Conservation (phyloP, 2,113 vertebrate genomes). For the Caloenas nicobarica region DNA sequence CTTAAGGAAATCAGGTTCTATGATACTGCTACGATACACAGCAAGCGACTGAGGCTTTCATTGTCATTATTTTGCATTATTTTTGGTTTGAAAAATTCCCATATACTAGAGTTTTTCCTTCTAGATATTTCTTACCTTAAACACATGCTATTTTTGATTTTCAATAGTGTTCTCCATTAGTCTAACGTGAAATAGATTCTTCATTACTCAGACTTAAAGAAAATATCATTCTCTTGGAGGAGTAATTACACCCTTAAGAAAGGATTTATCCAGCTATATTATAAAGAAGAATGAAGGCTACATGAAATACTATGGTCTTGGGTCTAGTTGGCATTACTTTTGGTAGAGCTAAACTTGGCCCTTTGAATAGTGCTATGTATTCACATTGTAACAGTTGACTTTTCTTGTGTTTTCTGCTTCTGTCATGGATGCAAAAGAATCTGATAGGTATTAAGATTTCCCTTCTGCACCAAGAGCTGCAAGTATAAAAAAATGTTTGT, state of each 20-base stretch:
- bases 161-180: not conserved
- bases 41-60: rapidly evolving
- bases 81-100: not conserved
- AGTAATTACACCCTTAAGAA: not conserved
- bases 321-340: not conserved
- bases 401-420: not conserved
- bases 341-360: not conserved
- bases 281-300: not conserved
- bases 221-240: not conserved
- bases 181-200: not conserved
- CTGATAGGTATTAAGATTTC: not conserved
- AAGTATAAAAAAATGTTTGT: rapidly evolving
- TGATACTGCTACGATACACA: not conserved
- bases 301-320: not conserved
- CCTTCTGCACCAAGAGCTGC: not conserved
- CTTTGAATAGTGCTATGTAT: not conserved
- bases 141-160: not conserved
- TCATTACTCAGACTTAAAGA: not conserved
- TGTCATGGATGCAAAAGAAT: not conserved
- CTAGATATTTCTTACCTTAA: not conserved
- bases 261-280: not conserved
- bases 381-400: not conserved
- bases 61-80: not conserved
- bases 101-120: not conserved
- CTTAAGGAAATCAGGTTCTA: not conserved